phyloP scores from a whole-genome alignment of 2,797 vertebrate species.

The Lutjanus campechanus region DNA sequence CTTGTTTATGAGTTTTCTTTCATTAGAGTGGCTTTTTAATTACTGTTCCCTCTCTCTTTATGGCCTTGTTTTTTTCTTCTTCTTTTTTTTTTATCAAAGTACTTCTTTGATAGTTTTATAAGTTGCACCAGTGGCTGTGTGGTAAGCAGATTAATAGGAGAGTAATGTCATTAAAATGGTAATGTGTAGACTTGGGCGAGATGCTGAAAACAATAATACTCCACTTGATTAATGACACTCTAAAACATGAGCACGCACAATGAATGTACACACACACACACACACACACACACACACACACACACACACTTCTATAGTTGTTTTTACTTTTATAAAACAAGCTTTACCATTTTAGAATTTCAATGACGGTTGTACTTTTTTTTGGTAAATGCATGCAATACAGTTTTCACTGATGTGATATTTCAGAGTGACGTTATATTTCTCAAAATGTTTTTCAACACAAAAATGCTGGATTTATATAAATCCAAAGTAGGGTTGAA shows the following conservation, averaged over 20 bases:
- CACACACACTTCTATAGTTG: not conserved
- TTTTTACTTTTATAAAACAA: slow-evolving; percentile 36
- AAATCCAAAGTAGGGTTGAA: no score
- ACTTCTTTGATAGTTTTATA: slow-evolving; percentile 84
- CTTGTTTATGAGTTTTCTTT: slow-evolving; percentile 83
- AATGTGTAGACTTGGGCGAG: slow-evolving; percentile 82
- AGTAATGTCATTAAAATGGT: slow-evolving; percentile 87
- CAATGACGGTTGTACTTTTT: slow-evolving; percentile 4
- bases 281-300: slow-evolving; percentile 2
- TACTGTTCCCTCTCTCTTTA: slow-evolving; percentile 78
- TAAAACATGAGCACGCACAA: slow-evolving; percentile 62
- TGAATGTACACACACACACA: slow-evolving; percentile 26
- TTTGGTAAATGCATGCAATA: not conserved
- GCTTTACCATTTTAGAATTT: slow-evolving; percentile 4
- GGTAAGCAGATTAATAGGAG: slow-evolving; percentile 85
- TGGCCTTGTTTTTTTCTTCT: slow-evolving; percentile 66
- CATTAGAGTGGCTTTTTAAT: slow-evolving; percentile 82
- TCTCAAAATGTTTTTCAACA: not conserved
- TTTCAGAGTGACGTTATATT: slow-evolving; percentile 1
- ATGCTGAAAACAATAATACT: slow-evolving; percentile 85
- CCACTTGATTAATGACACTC: slow-evolving; percentile 83
- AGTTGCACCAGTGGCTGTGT: slow-evolving; percentile 81
- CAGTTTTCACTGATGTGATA: not conserved
- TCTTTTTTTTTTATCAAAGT: slow-evolving; percentile 66
- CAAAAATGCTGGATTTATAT: no score